Evolutionary conservation across 2,113 vertebrate genomes (phyloP).

Genomic region (Tylochromis polylepis): DNA sequence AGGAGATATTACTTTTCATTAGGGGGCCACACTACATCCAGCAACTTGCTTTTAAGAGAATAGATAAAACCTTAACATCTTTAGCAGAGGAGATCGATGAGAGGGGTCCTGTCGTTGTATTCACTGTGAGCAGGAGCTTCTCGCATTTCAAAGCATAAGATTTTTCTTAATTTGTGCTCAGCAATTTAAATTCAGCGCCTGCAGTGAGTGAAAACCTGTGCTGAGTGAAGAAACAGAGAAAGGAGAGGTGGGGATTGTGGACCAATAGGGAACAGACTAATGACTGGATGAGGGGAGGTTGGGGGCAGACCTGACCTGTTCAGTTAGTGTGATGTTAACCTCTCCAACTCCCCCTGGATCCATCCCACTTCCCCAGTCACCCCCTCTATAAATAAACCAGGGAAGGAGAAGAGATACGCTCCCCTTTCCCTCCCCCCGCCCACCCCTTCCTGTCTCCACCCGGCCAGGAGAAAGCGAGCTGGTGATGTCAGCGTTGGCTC

Average conservation of each 20-base stretch:
- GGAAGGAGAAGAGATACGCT: background rate
- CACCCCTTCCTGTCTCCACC: conserved; percentile 7
- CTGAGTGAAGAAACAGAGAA: background rate
- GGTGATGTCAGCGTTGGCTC: conserved; percentile 37
- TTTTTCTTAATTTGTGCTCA: background rate
- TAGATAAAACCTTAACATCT: conserved; percentile 7
- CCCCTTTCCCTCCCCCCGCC: background rate
- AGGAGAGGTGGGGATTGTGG: background rate
- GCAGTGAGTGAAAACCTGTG: conserved; percentile 4
- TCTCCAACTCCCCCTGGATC: conserved; percentile 3
- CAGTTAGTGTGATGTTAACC: conserved; percentile 51
- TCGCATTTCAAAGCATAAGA: background rate
- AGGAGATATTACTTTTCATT: background rate
- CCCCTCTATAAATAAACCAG: conserved; percentile 43
- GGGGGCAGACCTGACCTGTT: conserved; percentile 15
- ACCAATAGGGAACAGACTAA: background rate
- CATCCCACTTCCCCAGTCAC: background rate
- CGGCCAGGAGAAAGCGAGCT: background rate
- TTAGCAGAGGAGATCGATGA: conserved; percentile 7
- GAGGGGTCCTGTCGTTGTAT: background rate
- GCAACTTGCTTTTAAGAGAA: conserved; percentile 24
- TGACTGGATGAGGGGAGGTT: background rate
- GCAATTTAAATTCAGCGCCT: background rate
- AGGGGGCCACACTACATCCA: background rate
- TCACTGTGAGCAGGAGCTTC: background rate